Evolutionary conservation across 2,797 vertebrate genomes (phyloP).

Genomic region (Danio albolineatus): DNA sequence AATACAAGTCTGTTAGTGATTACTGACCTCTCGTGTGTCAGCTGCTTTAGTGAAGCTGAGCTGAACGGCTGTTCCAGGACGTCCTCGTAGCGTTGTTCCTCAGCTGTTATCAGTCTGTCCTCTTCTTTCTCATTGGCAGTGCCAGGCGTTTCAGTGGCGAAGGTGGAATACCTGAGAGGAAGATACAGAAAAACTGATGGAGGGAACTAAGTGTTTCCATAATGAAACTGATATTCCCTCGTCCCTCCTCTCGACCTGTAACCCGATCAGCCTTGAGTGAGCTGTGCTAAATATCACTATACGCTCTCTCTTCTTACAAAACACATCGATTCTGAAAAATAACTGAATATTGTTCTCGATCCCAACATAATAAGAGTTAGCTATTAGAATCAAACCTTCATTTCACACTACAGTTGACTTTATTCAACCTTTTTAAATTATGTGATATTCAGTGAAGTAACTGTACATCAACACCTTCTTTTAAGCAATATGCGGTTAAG

Average conservation of each 20-base stretch:
- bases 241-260: constrained; percentile 35
- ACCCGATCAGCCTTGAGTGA: constrained; percentile 33
- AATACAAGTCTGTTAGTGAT: constrained; percentile 16
- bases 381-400: neutral
- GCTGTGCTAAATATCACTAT: constrained; percentile 16
- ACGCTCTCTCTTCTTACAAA: constrained; percentile 51
- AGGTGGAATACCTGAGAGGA: constrained; percentile 60
- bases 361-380: neutral
- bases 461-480: neutral
- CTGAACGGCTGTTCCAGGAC: constrained; percentile 56
- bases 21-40: constrained; percentile 69
- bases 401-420: neutral
- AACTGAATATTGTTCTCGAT: neutral
- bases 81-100: constrained; percentile 47
- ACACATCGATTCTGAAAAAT: neutral
- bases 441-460: neutral
- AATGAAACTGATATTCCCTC: constrained; percentile 49
- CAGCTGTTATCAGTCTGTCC: constrained; percentile 56
- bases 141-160: constrained; percentile 53
- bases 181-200: constrained; percentile 60
- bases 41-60: constrained; percentile 39
- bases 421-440: too few relatives aligned
- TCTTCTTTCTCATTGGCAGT: constrained; percentile 53
- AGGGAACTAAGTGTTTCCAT: constrained; percentile 62
- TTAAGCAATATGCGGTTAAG: neutral